phyloP scores from a whole-genome alignment of 53 echinoderm and acorn worm species.

The Astropecten irregularis region DNA sequence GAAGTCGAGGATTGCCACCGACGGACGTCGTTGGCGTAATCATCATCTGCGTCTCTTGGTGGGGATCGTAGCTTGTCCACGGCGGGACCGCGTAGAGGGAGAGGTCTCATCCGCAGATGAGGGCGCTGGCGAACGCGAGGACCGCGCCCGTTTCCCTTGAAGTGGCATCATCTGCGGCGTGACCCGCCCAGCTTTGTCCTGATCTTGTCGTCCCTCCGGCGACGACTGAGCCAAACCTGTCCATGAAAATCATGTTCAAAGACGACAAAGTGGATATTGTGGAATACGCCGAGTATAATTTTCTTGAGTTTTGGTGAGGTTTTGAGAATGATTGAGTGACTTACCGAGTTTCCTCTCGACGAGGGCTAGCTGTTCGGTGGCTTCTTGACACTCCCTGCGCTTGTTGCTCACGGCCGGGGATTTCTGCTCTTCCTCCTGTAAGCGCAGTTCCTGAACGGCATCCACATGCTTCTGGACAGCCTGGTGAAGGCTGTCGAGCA shows the following conservation, averaged over 20 bases:
- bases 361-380: conserved; percentile 71
- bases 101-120: neutral
- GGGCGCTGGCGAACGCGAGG: conserved; percentile 12
- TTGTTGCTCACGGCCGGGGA: conserved; percentile 67
- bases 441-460: conserved; percentile 67
- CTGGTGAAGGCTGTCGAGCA: conserved; percentile 44
- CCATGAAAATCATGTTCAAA: too few species aligned
- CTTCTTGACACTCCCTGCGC: conserved; percentile 76
- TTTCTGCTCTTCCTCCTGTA: conserved; percentile 61
- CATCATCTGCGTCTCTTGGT: conserved; percentile 40
- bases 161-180: neutral
- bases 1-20: too few species aligned
- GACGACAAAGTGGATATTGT: too few species aligned
- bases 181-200: neutral
- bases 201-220: neutral
- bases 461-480: conserved; percentile 50
- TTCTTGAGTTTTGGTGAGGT: too few species aligned
- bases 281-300: too few species aligned
- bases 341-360: conserved; percentile 90
- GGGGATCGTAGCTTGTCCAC: neutral
- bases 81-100: conserved; percentile 6
- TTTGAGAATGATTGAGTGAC: too few species aligned
- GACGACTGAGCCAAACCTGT: conserved; percentile 34
- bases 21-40: too few species aligned
- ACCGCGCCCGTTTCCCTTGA: conserved; percentile 11